Evolutionary conservation across 2,888 invertebrate genomes (phyloP), one percentile per base, ranked within the genome.

Genomic region (Drosophila heteroneura): DNA sequence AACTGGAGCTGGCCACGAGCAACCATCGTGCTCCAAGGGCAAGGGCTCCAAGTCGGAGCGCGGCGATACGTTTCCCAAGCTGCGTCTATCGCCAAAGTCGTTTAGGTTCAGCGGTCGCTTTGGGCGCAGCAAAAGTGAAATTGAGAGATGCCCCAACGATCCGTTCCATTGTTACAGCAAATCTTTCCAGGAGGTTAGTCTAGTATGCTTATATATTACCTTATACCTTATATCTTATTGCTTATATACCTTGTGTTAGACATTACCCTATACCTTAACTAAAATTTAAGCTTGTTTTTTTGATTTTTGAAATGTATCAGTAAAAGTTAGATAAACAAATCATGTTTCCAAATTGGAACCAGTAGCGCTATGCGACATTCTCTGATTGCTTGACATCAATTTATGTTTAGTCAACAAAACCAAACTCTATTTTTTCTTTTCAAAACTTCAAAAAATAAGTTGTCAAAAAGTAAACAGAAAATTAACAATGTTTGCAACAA

Each of bases 61-160:
- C 1, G 92, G 91, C 3, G 93, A 93, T 41, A 92, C 93, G 1
- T 93, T 93, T 68, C 91, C 93, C 14, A 93, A 93, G 71, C 67
- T 93, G 32, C 92, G 93, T 14, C 78, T 93, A 0, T 93, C 93
- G 35, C 93, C 93, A 16, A 93, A 93, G 71, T 89, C 93, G 4
- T 93, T 93, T 79, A 89, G 93, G 22, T 93, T 93, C 76, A 93
- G 93, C 76, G 92, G 92, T 32, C 93, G 93, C 59, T 93, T 93
- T 62, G 92, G 93, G 0, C 91, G 93, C 56, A 93, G 93, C 82
- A 93, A 93, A 81, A 93, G 93, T 70, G 93, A 93, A 72, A 90
- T 92, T 39, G 93, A 93, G 56, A 91, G 92, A 62, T 91, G 89
- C 56, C 92, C 93, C 26, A 92, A 77, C 35, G 93, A 93, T 79